Evolutionary conservation across 1,140 invertebrate species (phyloP), one percentile per base, ranked within the genome.

Genomic region (Chlorops oryzae): DNA sequence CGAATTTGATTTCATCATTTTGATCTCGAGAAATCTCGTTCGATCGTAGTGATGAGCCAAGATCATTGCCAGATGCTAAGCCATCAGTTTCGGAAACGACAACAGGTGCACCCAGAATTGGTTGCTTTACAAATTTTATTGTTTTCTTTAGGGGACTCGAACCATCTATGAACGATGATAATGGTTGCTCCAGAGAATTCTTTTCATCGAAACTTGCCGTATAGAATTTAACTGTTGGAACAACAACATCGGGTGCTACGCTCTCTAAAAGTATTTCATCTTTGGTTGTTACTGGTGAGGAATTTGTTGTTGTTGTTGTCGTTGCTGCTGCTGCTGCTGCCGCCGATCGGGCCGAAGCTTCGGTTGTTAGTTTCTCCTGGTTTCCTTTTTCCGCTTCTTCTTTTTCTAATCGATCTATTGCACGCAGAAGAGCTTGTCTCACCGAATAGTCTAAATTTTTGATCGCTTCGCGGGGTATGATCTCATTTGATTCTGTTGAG

Each of bases 351-450:
- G 63, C 50, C 34, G 56, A 45, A 53, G 71, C 69, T 10, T 65
- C 58, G 28, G 67, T 59, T 32, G 28, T 32, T 15, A 32, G 15
- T 15, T 59, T 53, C 5, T 67, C 68, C 1, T 56, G 47, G 13
- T 59, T 61, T 17, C 60, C 62, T 4, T 50, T 61, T 41, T 68
- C 60, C 32, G 62, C 62, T 48, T 70, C 73, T 56, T 73, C 74
- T 43, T 78, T 73, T 73, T 87, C 84, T 25, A 86, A 65, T 53
- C 85, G 81, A 37, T 79, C 81, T 1, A 87, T 72, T 2, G 84
- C 84, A 63, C 81, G 81, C 9, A 87, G 64, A n/a, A 87, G 66
- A 2, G 84, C 84, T 67, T 81, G 81, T 5, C 84, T 73, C 39
- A 86, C 75, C 35, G 80, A 82, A 28, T 83, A 84, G 67, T 86